These are phyloP conservation scores for Yponomeuta sedellus DNA, from an alignment of 2,888 invertebrate species.

Conservation along the genomic window DNA sequence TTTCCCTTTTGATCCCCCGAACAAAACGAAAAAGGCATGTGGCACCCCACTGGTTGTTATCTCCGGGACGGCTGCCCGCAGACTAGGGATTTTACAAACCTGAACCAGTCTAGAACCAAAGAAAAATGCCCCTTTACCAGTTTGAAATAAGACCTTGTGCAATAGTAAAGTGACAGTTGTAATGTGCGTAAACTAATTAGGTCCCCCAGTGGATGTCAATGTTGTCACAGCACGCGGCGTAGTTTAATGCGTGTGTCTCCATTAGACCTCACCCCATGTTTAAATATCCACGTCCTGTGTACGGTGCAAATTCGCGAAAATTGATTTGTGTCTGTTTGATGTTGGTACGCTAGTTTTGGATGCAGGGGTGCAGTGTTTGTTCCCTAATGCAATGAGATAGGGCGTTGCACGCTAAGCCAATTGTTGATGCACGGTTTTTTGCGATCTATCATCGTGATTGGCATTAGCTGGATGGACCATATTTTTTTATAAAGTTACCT, in stretches of 20 bases:
- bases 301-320: slow-evolving; percentile 65
- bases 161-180: not conserved
- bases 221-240: slow-evolving; percentile 66
- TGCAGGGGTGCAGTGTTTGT: slow-evolving; percentile 24
- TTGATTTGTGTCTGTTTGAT: slow-evolving; percentile 65
- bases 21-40: slow-evolving; percentile 45
- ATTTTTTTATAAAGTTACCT: no score
- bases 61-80: slow-evolving; percentile 53
- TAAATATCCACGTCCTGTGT: slow-evolving; percentile 25
- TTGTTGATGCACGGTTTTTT: not conserved
- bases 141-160: not conserved
- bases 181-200: slow-evolving; percentile 64
- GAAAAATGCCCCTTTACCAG: not conserved
- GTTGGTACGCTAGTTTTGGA: slow-evolving; percentile 30
- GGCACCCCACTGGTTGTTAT: slow-evolving; percentile 43
- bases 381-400: slow-evolving; percentile 15
- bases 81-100: slow-evolving; percentile 28
- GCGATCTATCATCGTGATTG: no score
- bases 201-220: slow-evolving; percentile 67
- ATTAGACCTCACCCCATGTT: slow-evolving; percentile 42
- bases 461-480: no score
- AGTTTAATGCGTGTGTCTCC: slow-evolving; percentile 74
- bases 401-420: not conserved
- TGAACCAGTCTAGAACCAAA: not conserved
- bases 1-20: slow-evolving; percentile 47